Conservation (phyloP, 2,797 vertebrate species). For the Ficedula albicollis region DNA sequence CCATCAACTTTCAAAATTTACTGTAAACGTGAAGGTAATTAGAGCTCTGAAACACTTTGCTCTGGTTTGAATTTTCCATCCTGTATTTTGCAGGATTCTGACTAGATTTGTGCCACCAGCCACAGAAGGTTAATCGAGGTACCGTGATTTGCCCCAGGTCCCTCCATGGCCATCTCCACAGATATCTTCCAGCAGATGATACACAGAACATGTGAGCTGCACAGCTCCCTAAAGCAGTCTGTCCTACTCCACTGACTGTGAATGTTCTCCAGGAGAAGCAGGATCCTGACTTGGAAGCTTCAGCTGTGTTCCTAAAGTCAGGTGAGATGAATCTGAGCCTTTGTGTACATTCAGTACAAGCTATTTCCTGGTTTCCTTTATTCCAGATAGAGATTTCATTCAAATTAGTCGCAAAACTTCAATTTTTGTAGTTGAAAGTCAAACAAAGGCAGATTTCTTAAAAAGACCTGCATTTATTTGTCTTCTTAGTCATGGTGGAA, state of each 20-base stretch:
- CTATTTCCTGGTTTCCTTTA: background rate
- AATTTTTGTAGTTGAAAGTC: background rate
- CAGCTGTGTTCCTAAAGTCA: background rate
- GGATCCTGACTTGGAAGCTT: background rate
- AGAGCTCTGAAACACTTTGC: background rate
- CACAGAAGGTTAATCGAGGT: background rate
- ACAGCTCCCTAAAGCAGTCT: background rate
- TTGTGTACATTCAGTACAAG: background rate
- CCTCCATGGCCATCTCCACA: background rate
- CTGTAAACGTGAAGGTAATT: background rate
- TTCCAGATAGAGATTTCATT: background rate
- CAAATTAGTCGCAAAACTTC: background rate
- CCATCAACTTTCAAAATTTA: background rate
- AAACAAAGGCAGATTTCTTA: background rate
- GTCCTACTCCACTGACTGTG: background rate
- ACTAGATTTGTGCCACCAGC: background rate
- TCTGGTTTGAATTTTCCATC: background rate
- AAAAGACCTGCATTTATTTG: background rate
- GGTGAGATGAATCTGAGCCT: background rate
- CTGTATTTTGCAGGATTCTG: background rate
- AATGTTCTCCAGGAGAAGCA: background rate
- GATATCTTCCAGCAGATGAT: background rate
- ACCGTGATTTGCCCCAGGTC: background rate
- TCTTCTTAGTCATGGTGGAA: background rate
- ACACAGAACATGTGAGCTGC: background rate